Conservation (phyloP, 2,888 invertebrate species). For the Melikaiella ostensackeni region DNA sequence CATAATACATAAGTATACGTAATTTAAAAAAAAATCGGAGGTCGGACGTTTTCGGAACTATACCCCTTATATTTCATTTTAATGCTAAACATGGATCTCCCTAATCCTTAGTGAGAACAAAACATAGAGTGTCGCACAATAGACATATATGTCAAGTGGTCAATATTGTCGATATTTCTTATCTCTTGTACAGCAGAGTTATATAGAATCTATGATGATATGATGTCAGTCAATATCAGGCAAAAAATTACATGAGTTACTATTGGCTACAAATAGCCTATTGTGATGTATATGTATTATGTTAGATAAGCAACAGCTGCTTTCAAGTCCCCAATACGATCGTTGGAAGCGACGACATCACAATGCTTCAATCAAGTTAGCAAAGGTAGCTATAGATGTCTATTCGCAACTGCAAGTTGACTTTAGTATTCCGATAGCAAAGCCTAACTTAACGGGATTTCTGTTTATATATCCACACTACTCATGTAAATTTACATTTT, state of each 20-base stretch:
- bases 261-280: background rate
- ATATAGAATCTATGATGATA: background rate
- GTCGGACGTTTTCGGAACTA: too few species aligned
- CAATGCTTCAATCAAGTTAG: constrained; percentile 74
- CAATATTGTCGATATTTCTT: background rate
- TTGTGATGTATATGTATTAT: background rate
- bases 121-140: background rate
- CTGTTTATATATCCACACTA: constrained; percentile 70
- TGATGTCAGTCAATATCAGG: background rate
- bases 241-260: background rate
- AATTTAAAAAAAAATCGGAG: too few species aligned
- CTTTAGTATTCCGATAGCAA: constrained; percentile 67
- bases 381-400: constrained; percentile 36
- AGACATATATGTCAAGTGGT: background rate
- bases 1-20: too few species aligned
- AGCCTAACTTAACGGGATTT: constrained; percentile 71
- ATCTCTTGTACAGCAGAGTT: background rate
- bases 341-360: constrained; percentile 57
- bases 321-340: constrained; percentile 31
- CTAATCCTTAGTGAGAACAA: background rate
- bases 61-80: too few species aligned
- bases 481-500: constrained; percentile 61
- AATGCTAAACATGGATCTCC: too few species aligned
- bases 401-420: constrained; percentile 41
- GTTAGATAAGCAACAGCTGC: constrained; percentile 17